These are phyloP conservation scores for Synaphobranchus kaupii DNA, from an alignment of 2,797 vertebrate genomes.

Conservation along the genomic window DNA sequence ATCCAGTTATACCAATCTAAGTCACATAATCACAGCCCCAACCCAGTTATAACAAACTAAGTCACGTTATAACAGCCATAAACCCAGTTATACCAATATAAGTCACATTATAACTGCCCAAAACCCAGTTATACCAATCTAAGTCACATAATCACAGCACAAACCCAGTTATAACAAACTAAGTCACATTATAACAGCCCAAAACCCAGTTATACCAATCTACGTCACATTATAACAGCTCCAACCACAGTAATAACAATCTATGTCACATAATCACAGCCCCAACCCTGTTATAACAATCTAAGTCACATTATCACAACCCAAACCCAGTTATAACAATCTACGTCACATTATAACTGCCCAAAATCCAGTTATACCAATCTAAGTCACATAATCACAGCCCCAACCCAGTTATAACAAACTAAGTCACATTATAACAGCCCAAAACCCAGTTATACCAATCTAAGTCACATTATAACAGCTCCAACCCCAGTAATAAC, in stretches of 20 bases:
- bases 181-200: too few relatives aligned
- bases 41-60: not conserved
- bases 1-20: not conserved
- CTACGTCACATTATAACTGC: not conserved
- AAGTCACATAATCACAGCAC: not conserved
- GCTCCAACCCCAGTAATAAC: not conserved
- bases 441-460: too few relatives aligned
- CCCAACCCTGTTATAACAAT: not conserved
- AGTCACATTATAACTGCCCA: not conserved
- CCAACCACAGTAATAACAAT: not conserved
- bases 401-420: not conserved
- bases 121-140: not conserved
- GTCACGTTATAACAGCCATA: not conserved
- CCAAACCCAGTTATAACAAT: not conserved
- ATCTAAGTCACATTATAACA: too few relatives aligned
- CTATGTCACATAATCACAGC: not conserved
- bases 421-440: not conserved
- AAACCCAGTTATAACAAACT: too few relatives aligned
- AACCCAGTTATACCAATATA: too few relatives aligned
- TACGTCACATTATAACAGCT: too few relatives aligned
- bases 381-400: not conserved
- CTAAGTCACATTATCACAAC: too few relatives aligned
- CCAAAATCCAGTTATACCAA: not conserved
- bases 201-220: too few relatives aligned
- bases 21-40: not conserved